A percentile compares a stretch with the other conserved stretches of the same genome.
phyloP scores from a whole-genome alignment of 2,113 vertebrate species.

The Hippocampus mohnikei region DNA sequence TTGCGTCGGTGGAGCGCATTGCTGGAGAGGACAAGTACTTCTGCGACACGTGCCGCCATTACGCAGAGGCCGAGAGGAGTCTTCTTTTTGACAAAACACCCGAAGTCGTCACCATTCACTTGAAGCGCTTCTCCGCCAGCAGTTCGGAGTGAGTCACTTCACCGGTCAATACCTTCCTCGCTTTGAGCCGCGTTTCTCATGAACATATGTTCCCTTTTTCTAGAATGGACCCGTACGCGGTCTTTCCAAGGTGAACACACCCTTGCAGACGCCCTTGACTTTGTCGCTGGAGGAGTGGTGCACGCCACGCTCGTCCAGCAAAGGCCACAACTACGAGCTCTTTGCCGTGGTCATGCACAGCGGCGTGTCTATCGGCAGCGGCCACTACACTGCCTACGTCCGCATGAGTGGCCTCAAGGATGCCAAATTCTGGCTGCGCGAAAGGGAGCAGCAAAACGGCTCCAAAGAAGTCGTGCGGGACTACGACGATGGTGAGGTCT shows the following conservation, averaged over 20 bases:
- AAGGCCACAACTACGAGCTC: constrained; percentile 82
- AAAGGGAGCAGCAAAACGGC: constrained; percentile 36
- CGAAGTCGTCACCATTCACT: constrained; percentile 93
- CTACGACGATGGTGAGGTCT: constrained; percentile 82
- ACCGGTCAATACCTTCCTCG: background rate
- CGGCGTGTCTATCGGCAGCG: constrained; percentile 94
- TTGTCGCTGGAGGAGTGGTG: constrained; percentile 94
- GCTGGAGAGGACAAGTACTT: constrained; percentile 98
- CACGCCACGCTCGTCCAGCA: constrained; percentile 74
- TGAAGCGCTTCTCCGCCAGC: constrained; percentile 97
- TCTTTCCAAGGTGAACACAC: constrained; percentile 95
- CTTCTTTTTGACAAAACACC: constrained; percentile 97
- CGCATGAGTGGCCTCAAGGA: constrained; percentile 82
- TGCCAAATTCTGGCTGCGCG: constrained; percentile 53
- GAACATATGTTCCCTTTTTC: background rate
- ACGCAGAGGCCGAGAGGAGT: constrained; percentile 94
- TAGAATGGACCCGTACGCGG: constrained; percentile 90
- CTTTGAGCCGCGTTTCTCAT: background rate
- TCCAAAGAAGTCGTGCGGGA: constrained; percentile 62
- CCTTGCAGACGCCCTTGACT: constrained; percentile 84
- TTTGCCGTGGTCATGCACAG: constrained; percentile 98
- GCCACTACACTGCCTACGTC: constrained; percentile 93
- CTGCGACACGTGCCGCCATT: constrained; percentile 95
- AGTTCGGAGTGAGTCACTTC: constrained; percentile 77
- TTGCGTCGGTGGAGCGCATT: constrained; percentile 96